These are phyloP conservation scores for Sinhomidia bicolor DNA, from an alignment of 2,888 invertebrate genomes.

Conservation along the genomic window DNA sequence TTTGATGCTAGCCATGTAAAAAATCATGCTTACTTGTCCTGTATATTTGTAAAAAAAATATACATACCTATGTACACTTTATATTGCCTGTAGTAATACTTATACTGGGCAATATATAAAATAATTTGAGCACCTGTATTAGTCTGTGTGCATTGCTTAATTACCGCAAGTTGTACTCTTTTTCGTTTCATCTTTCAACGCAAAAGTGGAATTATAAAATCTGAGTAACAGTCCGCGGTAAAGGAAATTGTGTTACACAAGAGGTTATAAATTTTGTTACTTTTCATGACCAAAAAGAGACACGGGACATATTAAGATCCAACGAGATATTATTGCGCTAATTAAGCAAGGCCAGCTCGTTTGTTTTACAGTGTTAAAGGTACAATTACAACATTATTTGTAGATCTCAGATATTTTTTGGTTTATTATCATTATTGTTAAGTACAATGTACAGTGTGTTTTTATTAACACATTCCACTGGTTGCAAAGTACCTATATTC, in stretches of 20 bases:
- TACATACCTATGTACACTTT: background rate
- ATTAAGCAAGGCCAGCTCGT: slow-evolving; percentile 30
- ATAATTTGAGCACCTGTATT: too few relatives aligned
- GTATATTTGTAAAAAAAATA: background rate
- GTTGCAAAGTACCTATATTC: background rate
- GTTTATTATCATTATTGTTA: background rate
- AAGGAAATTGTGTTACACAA: background rate
- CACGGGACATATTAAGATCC: slow-evolving; percentile 9
- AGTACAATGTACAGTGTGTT: background rate
- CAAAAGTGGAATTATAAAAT: background rate
- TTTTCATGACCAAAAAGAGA: slow-evolving; percentile 9
- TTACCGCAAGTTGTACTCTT: too few relatives aligned
- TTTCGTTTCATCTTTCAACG: too few relatives aligned
- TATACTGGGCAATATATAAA: too few relatives aligned
- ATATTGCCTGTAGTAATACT: too few relatives aligned
- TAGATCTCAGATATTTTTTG: background rate
- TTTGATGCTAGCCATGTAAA: background rate
- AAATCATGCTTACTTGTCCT: background rate
- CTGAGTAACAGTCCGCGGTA: background rate
- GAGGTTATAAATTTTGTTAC: background rate
- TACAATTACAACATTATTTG: background rate
- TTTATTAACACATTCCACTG: background rate
- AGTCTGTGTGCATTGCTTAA: too few relatives aligned
- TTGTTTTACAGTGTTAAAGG: background rate
- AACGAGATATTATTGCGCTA: background rate